phyloP scores from a whole-genome alignment of 2,888 invertebrate genomes.

The Spodoptera exigua region DNA sequence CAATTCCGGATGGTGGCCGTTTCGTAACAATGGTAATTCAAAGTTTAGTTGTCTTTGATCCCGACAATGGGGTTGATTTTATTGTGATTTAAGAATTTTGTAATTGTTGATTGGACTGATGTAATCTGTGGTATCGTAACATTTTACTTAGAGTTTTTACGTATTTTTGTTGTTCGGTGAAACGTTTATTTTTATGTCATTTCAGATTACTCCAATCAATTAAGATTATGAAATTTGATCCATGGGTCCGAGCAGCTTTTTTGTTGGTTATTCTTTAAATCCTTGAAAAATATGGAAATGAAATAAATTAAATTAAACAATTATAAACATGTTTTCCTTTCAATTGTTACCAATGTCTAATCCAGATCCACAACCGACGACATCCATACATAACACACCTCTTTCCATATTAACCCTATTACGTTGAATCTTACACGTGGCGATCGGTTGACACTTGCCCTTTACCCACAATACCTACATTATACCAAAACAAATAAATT shows the following conservation, averaged over 20 bases:
- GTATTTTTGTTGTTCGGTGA: too few relatives aligned
- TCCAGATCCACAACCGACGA: too few relatives aligned
- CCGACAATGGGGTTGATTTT: slow-evolving; percentile 49
- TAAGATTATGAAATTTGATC: too few relatives aligned
- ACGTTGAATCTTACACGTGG: slow-evolving; percentile 26
- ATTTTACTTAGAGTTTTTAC: too few relatives aligned
- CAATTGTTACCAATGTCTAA: too few relatives aligned
- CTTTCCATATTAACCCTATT: slow-evolving; percentile 6
- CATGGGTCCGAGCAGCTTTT: too few relatives aligned
- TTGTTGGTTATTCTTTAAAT: too few relatives aligned
- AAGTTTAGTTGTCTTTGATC: slow-evolving; percentile 75
- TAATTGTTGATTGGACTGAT: slow-evolving; percentile 36
- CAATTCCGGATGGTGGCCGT: slow-evolving; percentile 65
- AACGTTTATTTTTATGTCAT: too few relatives aligned
- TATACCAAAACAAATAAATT: slow-evolving; percentile 63
- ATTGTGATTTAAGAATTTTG: slow-evolving; percentile 57
- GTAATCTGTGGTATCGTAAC: slow-evolving; percentile 23
- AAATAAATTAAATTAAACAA: too few relatives aligned
- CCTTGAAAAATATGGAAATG: too few relatives aligned
- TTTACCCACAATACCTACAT: slow-evolving; percentile 56
- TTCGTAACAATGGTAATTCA: slow-evolving; percentile 62
- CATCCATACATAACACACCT: slow-evolving; percentile 1
- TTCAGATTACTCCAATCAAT: too few relatives aligned
- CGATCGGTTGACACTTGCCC: slow-evolving; percentile 44
- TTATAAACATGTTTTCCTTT: too few relatives aligned